Percentiles rank a stretch among this genome's conserved stretches.
phyloP scores from a whole-genome alignment of 2,113 vertebrate genomes.

The Cyphomyrus discorhynchus region DNA sequence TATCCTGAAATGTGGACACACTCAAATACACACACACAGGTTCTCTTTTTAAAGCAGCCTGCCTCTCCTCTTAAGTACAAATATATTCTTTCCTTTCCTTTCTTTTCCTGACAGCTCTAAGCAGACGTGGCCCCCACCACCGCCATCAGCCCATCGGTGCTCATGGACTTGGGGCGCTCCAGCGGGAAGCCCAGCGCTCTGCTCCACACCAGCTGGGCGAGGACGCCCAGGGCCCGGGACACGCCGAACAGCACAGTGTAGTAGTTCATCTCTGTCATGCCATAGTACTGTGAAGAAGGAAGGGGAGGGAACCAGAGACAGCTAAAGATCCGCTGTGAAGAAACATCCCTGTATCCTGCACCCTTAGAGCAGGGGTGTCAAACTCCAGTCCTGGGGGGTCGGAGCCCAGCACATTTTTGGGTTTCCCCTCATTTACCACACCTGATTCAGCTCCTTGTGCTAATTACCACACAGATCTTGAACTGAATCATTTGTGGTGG shows the following conservation, averaged over 20 bases:
- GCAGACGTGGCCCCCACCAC: constrained; percentile 80
- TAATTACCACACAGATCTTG: too few relatives aligned
- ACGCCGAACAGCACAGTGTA: constrained; percentile 96
- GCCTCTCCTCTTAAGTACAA: constrained; percentile 29
- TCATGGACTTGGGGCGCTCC: constrained; percentile 95
- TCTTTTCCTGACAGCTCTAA: constrained; percentile 44
- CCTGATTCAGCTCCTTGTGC: too few relatives aligned
- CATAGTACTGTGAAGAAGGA: constrained; percentile 71
- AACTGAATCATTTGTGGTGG: too few relatives aligned
- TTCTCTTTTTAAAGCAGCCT: constrained; percentile 53
- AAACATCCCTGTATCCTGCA: not conserved
- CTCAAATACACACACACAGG: not conserved
- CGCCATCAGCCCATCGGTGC: constrained; percentile 82
- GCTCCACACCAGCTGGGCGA: constrained; percentile 92
- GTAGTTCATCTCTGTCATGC: constrained; percentile 97
- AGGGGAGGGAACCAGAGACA: not conserved
- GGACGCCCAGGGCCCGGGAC: constrained; percentile 83
- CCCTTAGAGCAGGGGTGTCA: not conserved
- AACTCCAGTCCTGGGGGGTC: too few relatives aligned
- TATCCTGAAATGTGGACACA: constrained; percentile 43
- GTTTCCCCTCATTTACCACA: too few relatives aligned
- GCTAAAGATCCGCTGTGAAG: constrained; percentile 30
- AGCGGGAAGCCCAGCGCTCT: constrained; percentile 84
- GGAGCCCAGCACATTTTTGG: too few relatives aligned
- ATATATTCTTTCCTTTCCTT: not conserved